Percentiles rank a stretch among this genome's conserved stretches.
Conservation (phyloP, 2,888 invertebrate species). For the Nephrotoma appendiculata region DNA sequence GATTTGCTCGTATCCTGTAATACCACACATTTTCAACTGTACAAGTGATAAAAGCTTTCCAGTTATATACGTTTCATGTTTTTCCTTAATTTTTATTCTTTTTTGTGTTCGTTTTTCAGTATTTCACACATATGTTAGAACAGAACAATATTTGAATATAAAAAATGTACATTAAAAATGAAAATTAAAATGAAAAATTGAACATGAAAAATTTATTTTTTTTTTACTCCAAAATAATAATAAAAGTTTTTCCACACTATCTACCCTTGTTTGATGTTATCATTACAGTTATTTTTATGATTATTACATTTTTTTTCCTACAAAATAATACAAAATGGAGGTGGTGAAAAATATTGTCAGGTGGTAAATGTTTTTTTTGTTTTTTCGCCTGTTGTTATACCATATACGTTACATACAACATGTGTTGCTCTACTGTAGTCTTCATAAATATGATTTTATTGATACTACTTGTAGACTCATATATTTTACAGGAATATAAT, state of each 20-base stretch:
- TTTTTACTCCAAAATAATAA: background rate
- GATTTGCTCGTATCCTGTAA: background rate
- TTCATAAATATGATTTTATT: too few species aligned
- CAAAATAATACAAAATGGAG: background rate
- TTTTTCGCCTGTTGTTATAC: background rate
- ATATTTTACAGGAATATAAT: too few species aligned
- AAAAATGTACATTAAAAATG: background rate
- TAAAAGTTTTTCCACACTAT: background rate
- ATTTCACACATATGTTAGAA: background rate
- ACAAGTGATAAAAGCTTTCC: background rate
- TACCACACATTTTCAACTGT: background rate
- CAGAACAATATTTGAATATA: background rate
- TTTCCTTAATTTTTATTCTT: background rate
- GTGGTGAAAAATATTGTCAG: background rate
- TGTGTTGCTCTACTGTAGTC: too few species aligned
- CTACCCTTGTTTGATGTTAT: background rate
- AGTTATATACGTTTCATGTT: background rate
- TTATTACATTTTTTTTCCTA: background rate
- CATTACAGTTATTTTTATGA: background rate
- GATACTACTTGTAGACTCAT: too few species aligned
- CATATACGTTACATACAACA: background rate
- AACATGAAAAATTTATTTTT: background rate
- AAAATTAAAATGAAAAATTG: background rate
- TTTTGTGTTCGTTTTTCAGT: background rate
- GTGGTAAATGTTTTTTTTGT: background rate